A percentile compares a stretch with the other conserved stretches of the same genome.
Evolutionary conservation across 2,797 vertebrate genomes (phyloP).

Genomic region (Momotus momota): DNA sequence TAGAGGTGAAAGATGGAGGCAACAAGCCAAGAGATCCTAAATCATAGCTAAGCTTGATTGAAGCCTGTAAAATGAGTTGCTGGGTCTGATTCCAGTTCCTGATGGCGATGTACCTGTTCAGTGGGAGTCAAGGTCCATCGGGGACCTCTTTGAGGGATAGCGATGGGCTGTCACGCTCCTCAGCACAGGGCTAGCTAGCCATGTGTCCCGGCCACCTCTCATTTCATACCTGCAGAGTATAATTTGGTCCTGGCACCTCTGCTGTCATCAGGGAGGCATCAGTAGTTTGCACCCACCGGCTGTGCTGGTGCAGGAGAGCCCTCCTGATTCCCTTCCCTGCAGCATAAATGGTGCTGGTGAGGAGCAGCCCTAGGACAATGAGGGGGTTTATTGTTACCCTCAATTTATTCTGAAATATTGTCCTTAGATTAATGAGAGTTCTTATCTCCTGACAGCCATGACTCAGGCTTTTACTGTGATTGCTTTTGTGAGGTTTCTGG

Average conservation of each 20-base stretch:
- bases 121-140: background rate
- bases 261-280: background rate
- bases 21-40: background rate
- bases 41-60: background rate
- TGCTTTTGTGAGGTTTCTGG: background rate
- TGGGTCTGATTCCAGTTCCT: background rate
- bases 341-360: background rate
- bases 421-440: background rate
- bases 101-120: background rate
- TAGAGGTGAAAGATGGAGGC: background rate
- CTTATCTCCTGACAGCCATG: background rate
- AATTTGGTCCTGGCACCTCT: background rate
- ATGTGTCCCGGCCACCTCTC: background rate
- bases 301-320: background rate
- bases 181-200: accelerated
- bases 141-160: background rate
- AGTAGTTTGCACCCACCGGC: background rate
- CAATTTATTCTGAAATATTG: background rate
- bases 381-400: background rate
- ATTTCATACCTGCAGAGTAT: background rate
- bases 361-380: background rate
- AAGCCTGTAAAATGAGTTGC: background rate
- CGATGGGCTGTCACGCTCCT: background rate
- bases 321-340: background rate
- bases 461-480: conserved; percentile 26